A percentile compares a stretch with the other conserved stretches of the same genome.
Conservation (phyloP, 2,888 invertebrate species). For the Chouioia cunea region DNA sequence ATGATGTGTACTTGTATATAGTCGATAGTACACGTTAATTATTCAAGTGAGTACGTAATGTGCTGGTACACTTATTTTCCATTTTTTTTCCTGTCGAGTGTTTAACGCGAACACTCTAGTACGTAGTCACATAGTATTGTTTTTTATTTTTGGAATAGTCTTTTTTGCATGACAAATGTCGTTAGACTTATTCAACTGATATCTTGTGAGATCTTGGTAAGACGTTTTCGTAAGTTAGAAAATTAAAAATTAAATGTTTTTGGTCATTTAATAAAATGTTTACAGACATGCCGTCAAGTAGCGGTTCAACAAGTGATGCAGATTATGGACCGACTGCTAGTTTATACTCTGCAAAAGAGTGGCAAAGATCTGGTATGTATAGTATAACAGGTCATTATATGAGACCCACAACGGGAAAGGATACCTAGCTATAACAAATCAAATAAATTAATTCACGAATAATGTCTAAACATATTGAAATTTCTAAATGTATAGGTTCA, state of each 20-base stretch:
- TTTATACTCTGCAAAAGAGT: constrained; percentile 70
- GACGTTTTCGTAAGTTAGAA: neutral
- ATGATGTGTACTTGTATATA: constrained; percentile 14
- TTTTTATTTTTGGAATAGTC: too few species aligned
- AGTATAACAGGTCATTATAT: neutral
- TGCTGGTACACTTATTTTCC: constrained; percentile 8
- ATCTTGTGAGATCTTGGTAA: too few species aligned
- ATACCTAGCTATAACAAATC: neutral
- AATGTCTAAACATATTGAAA: neutral
- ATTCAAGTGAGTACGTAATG: constrained; percentile 14
- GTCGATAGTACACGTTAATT: constrained; percentile 3
- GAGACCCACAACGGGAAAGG: neutral
- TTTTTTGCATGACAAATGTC: too few species aligned
- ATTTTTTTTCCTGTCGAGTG: constrained; percentile 11
- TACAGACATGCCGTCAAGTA: constrained; percentile 69
- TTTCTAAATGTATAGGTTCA: constrained; percentile 67
- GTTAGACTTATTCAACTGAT: too few species aligned
- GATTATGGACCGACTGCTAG: constrained; percentile 73
- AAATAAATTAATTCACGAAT: neutral
- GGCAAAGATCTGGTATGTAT: constrained; percentile 66
- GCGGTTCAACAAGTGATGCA: constrained; percentile 73
- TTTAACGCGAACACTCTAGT: neutral
- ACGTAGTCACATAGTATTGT: too few species aligned
- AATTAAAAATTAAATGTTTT: neutral
- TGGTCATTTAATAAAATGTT: constrained; percentile 30